Evolutionary conservation across 92 coral and sea anemone genomes (phyloP), one percentile per base, ranked within the genome.

Genomic region (Plumapathes pennacea): DNA sequence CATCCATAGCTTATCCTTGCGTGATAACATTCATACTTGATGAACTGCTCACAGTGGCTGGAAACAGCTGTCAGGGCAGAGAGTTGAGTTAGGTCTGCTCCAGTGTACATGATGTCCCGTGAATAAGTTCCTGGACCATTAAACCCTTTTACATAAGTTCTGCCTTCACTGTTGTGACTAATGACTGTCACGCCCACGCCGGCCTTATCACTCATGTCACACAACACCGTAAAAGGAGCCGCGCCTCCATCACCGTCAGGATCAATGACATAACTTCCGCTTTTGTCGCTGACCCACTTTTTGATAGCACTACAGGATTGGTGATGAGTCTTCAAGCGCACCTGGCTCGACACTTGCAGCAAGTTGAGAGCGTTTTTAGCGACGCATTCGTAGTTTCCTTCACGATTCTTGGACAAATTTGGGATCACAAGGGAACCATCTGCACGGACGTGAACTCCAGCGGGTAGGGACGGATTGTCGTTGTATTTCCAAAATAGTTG

Each of bases 91-190:
- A 27, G 18, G 37, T 15, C 37, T 4, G 38, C 10, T 3, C 41
- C 60, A 14, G 24, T 12, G 42, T 53, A 53, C 17, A 31, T 53
- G 22, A 53, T 44, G 22, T 53, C 37, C 2, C 38, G 60, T 12
- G 6, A 13, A 32, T 53, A 30, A n/a, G 41, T 32, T 18, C 60
- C 60, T 32, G 23, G 22, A 6, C 5, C 10, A 6, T 31, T 27
- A 18, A 40, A 53, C 11, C 23, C 23, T 4, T 27, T 20, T 15
- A 52, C 52, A n/a, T 4, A 46, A 18, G 49, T 20, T 38, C 62
- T 51, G 15, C 12, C n/a, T 53, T 67, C 64, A 54, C 52, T 45
- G 46, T 68, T 56, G 54, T 68, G 76, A 11, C 66, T 32, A 15
- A 68, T 32, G 39, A 8, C 63, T 14, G 76, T 68, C 47, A 57